Evolutionary conservation across 1,140 invertebrate genomes (phyloP).

Genomic region (Tetraneura akinire): DNA sequence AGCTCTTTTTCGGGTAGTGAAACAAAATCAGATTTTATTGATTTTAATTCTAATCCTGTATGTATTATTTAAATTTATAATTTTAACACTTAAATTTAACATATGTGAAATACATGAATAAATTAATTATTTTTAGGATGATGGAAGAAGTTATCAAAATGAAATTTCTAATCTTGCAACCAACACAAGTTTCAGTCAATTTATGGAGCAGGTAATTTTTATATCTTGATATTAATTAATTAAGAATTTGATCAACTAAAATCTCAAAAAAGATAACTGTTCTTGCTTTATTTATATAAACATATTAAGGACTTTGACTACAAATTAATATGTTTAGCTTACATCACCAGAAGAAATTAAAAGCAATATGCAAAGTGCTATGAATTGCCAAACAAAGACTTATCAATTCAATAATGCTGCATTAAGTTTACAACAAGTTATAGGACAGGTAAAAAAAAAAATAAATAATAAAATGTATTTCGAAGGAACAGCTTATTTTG

Average conservation of each 20-base stretch:
- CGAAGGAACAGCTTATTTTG: too few relatives aligned
- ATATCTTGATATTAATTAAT: too few relatives aligned
- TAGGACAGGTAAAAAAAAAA: slow-evolving; percentile 47
- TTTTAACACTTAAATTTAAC: background rate
- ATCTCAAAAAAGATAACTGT: slow-evolving; percentile 1
- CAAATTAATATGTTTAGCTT: slow-evolving; percentile 8
- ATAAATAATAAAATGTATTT: too few relatives aligned
- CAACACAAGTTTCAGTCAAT: slow-evolving; percentile 42
- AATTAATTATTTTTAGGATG: slow-evolving; percentile 19
- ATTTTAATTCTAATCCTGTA: slow-evolving; percentile 49
- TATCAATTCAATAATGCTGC: slow-evolving; percentile 44
- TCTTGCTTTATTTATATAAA: background rate
- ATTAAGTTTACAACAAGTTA: slow-evolving; percentile 42
- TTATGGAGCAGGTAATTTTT: slow-evolving; percentile 41
- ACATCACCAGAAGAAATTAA: slow-evolving; percentile 42
- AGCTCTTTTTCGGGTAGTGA: slow-evolving; percentile 48
- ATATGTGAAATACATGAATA: too few relatives aligned
- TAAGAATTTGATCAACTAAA: too few relatives aligned
- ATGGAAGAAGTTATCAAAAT: slow-evolving; percentile 45
- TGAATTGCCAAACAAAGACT: slow-evolving; percentile 35
- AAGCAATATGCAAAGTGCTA: slow-evolving; percentile 37
- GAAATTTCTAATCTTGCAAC: slow-evolving; percentile 22
- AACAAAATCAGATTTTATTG: slow-evolving; percentile 49
- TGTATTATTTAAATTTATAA: background rate
- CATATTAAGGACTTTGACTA: background rate